These are phyloP conservation scores for Zhengitettix transpicula DNA, from an alignment of 2,888 invertebrate species.

Conservation along the genomic window DNA sequence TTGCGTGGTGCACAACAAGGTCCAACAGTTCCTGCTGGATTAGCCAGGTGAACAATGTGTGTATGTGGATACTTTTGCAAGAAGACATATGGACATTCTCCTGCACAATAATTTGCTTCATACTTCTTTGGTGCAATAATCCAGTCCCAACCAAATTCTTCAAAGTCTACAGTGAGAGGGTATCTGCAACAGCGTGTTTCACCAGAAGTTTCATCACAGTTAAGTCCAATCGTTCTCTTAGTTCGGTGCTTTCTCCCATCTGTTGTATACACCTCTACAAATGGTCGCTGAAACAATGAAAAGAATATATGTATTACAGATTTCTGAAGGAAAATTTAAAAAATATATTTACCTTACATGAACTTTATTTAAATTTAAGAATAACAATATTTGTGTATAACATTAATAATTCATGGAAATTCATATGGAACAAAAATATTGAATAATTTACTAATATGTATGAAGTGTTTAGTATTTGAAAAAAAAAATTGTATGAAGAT, in stretches of 20 bases:
- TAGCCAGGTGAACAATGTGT: constrained; percentile 68
- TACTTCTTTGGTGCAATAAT: constrained; percentile 90
- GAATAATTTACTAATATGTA: no score
- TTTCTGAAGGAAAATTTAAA: no score
- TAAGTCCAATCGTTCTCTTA: constrained; percentile 62
- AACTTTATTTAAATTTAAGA: no score
- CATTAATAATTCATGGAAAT: no score
- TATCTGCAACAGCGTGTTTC: constrained; percentile 87
- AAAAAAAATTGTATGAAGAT: no score
- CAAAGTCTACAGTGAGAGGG: constrained; percentile 84
- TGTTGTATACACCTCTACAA: constrained; percentile 37
- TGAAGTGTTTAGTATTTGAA: no score
- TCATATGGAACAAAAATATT: no score
- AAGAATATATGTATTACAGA: neutral
- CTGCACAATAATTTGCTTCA: constrained; percentile 90
- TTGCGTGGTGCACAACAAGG: constrained; percentile 87
- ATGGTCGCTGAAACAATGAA: constrained; percentile 32
- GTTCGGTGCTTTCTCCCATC: constrained; percentile 43
- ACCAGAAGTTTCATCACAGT: constrained; percentile 64
- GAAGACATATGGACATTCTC: constrained; percentile 82
- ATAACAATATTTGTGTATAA: no score
- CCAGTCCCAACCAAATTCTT: constrained; percentile 94
- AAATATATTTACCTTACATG: no score
- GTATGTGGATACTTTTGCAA: constrained; percentile 77
- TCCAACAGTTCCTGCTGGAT: constrained; percentile 56